phyloP scores from a whole-genome alignment of 2,888 invertebrate genomes.

The Macrosiphum euphorbiae region DNA sequence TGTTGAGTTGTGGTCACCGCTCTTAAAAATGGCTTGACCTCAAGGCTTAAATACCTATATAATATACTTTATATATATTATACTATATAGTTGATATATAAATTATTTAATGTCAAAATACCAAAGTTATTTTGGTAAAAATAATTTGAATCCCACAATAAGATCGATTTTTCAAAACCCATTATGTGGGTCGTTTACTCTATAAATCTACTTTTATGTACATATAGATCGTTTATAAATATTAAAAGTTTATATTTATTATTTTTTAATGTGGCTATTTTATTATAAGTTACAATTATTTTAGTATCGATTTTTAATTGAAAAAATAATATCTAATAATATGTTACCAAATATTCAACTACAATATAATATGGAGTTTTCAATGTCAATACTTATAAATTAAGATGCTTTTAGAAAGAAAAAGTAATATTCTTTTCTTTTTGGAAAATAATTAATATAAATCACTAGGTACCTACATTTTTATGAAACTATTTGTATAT shows the following conservation, averaged over 20 bases:
- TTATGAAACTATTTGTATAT: background rate
- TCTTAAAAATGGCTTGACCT: background rate
- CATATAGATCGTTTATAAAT: background rate
- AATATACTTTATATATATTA: background rate
- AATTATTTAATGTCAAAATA: background rate
- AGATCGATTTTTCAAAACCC: background rate
- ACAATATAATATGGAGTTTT: background rate
- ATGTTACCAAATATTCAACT: background rate
- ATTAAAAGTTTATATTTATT: background rate
- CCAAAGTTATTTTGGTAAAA: background rate
- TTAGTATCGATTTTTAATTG: background rate
- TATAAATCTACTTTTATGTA: background rate
- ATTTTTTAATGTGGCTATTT: background rate
- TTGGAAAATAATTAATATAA: background rate
- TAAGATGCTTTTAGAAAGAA: background rate
- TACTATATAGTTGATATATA: background rate
- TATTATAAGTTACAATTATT: background rate
- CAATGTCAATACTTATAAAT: background rate
- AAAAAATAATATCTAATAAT: background rate
- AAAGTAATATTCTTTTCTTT: background rate
- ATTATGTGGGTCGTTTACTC: background rate
- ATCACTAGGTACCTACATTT: background rate
- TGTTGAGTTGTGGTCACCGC: background rate
- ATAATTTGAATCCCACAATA: background rate
- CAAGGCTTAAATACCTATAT: too few species aligned